These are phyloP conservation scores for Campoletis raptor DNA, from an alignment of 2,888 invertebrate genomes.

Conservation along the genomic window DNA sequence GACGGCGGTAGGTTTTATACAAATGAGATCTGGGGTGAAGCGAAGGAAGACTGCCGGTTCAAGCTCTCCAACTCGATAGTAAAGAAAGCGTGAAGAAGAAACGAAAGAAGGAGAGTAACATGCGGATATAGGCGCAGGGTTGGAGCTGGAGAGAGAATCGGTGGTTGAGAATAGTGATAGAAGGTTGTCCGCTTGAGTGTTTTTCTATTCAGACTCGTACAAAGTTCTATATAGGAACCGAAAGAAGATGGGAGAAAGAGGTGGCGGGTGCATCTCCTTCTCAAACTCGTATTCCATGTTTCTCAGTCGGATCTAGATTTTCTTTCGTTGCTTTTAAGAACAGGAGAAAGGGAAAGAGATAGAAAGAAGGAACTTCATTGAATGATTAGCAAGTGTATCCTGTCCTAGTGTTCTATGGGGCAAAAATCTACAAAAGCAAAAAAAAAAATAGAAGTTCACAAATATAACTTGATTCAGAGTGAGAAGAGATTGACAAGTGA, in stretches of 20 bases:
- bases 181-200: slow-evolving; percentile 80
- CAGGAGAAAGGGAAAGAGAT: slow-evolving; percentile 62
- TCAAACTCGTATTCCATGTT: slow-evolving; percentile 45
- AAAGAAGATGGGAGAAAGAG: slow-evolving; percentile 36
- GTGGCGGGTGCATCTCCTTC: slow-evolving; percentile 70
- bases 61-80: slow-evolving; percentile 28
- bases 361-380: slow-evolving; percentile 41
- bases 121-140: slow-evolving; percentile 58
- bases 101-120: slow-evolving; percentile 51
- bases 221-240: slow-evolving; percentile 78
- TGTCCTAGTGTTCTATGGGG: too few relatives aligned
- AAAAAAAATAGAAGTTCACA: too few relatives aligned
- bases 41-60: slow-evolving; percentile 24
- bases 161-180: slow-evolving; percentile 59
- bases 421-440: too few relatives aligned
- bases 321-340: slow-evolving; percentile 65
- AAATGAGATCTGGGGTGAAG: slow-evolving; percentile 79
- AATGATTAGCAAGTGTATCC: neutral
- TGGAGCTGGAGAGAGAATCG: slow-evolving; percentile 57
- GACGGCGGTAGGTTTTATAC: slow-evolving; percentile 77
- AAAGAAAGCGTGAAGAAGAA: slow-evolving; percentile 58
- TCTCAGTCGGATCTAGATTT: slow-evolving; percentile 71
- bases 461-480: too few relatives aligned
- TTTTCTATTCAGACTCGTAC: slow-evolving; percentile 82
- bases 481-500: too few relatives aligned